Evolutionary conservation across 2,888 invertebrate genomes (phyloP).

Genomic region (Dromius quadrimaculatus): DNA sequence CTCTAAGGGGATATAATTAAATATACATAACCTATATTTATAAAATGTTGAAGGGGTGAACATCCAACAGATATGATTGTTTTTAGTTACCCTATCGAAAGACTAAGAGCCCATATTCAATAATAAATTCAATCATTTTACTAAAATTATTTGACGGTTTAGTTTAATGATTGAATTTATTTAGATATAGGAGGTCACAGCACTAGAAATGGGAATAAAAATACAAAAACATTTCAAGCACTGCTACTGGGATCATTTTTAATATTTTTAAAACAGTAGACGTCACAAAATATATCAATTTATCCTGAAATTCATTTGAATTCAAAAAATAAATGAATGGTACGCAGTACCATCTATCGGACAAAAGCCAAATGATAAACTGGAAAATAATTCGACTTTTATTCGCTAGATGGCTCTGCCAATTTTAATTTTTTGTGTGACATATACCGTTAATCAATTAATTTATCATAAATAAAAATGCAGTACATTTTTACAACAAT

Average conservation of each 20-base stretch:
- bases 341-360: no score
- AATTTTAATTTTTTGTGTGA: no score
- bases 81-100: conserved; percentile 40
- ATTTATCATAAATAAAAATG: no score
- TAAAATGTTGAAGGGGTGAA: conserved; percentile 33
- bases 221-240: conserved; percentile 43
- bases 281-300: conserved; percentile 14
- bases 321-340: no score
- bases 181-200: conserved; percentile 26
- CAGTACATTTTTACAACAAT: no score
- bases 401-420: no score
- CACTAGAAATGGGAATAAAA: conserved; percentile 45
- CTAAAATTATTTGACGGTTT: not conserved
- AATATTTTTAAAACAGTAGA: not conserved
- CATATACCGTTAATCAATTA: no score
- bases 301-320: not conserved
- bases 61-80: conserved; percentile 50
- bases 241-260: conserved; percentile 6
- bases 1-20: conserved; percentile 50
- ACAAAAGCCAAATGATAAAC: no score
- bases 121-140: not conserved
- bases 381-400: no score
- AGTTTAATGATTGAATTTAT: not conserved
- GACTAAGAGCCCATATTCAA: conserved; percentile 16
- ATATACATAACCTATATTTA: conserved; percentile 47